Conservation (phyloP, 2,113 vertebrate genomes). For the Empidonax alnorum region DNA sequence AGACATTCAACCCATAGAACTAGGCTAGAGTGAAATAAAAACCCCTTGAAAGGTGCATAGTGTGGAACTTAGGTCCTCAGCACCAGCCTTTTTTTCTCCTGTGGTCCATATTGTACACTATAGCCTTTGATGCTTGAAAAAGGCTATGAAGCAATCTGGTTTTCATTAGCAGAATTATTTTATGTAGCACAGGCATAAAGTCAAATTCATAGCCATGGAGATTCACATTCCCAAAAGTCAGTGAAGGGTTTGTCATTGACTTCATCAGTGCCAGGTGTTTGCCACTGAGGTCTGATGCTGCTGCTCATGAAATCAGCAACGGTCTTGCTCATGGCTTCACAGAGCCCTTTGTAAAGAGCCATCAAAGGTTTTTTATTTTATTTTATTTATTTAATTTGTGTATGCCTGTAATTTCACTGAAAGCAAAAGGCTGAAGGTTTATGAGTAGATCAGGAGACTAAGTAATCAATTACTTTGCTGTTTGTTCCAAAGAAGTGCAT, state of each 20-base stretch:
- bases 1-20: background rate
- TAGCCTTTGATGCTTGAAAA: background rate
- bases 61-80: background rate
- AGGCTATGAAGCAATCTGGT: background rate
- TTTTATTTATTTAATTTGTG: background rate
- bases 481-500: background rate
- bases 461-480: background rate
- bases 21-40: background rate
- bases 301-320: background rate
- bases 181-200: background rate
- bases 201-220: background rate
- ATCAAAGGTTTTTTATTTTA: background rate
- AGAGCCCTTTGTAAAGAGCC: background rate
- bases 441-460: background rate
- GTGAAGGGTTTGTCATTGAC: background rate
- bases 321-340: background rate
- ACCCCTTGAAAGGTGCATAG: background rate
- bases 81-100: background rate
- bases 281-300: background rate
- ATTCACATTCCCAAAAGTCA: background rate
- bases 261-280: background rate
- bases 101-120: background rate
- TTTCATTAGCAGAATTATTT: conserved; percentile 3
- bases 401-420: background rate
- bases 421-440: background rate